Evolutionary conservation across 37 sponge, comb jelly and placozoan species (phyloP).

Genomic region (Oscarella lobularis): DNA sequence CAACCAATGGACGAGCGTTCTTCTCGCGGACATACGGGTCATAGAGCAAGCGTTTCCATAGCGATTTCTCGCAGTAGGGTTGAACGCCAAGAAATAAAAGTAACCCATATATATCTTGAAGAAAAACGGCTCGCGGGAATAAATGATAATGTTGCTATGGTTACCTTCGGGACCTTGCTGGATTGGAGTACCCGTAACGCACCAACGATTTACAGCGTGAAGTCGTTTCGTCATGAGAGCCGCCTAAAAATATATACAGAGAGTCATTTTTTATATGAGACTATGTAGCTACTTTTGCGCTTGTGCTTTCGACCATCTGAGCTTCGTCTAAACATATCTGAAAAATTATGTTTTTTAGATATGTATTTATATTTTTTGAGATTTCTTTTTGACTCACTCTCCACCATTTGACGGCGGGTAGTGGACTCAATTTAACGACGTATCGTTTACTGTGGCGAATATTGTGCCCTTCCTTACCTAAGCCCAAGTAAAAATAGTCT

Average conservation of each 20-base stretch:
- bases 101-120: slow-evolving; percentile 70
- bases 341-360: neutral
- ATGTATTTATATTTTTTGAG: too few relatives aligned
- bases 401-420: slow-evolving; percentile 70
- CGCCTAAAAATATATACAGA: slow-evolving; percentile 18
- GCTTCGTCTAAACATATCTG: slow-evolving; percentile 78
- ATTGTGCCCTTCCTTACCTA: neutral
- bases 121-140: neutral
- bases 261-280: neutral
- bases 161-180: slow-evolving; percentile 48
- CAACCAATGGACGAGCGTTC: slow-evolving; percentile 21
- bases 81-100: slow-evolving; percentile 44
- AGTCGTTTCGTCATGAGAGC: slow-evolving; percentile 59
- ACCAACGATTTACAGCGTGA: slow-evolving; percentile 48
- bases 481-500: too few relatives aligned
- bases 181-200: slow-evolving; percentile 81
- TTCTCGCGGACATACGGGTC: slow-evolving; percentile 21
- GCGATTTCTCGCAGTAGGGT: slow-evolving; percentile 20
- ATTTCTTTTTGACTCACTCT: slow-evolving; percentile 27
- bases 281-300: slow-evolving; percentile 10
- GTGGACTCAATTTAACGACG: slow-evolving; percentile 40
- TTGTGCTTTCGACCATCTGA: slow-evolving; percentile 67
- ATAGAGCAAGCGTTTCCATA: slow-evolving; percentile 39
- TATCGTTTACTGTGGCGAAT: slow-evolving; percentile 45
- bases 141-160: too few relatives aligned